These are phyloP conservation scores for Himalopsyche kuldschensis DNA, from an alignment of 2,888 invertebrate species.

Conservation along the genomic window DNA sequence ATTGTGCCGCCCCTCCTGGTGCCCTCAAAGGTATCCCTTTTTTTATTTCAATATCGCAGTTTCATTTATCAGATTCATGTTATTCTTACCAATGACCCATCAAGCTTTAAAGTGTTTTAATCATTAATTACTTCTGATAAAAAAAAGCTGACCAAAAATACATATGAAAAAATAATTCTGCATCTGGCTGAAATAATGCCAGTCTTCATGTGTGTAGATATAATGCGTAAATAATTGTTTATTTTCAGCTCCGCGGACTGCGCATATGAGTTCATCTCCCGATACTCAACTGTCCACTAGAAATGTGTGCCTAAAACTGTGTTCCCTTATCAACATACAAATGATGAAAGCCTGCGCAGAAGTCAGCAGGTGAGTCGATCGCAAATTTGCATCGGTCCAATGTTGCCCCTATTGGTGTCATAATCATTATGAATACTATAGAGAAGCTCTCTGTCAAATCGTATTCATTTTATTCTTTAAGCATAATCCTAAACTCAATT, in stretches of 20 bases:
- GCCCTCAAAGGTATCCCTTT: slow-evolving; percentile 1
- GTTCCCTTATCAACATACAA: slow-evolving; percentile 77
- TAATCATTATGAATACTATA: background rate
- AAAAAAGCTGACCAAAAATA: too few relatives aligned
- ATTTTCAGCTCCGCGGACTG: slow-evolving; percentile 1
- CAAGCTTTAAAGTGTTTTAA: background rate
- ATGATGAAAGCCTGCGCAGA: slow-evolving; percentile 78
- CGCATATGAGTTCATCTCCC: slow-evolving; percentile 13
- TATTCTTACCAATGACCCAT: too few relatives aligned
- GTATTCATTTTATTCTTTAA: background rate
- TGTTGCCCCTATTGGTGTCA: background rate
- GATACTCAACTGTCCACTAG: slow-evolving; percentile 44
- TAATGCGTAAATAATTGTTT: background rate
- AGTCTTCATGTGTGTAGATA: background rate
- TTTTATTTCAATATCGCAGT: background rate
- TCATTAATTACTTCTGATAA: too few relatives aligned
- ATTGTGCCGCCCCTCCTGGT: background rate
- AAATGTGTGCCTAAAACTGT: slow-evolving; percentile 74
- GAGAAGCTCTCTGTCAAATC: background rate
- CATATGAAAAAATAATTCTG: too few relatives aligned
- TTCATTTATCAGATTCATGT: too few relatives aligned
- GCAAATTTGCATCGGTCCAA: background rate
- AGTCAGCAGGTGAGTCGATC: slow-evolving; percentile 63
- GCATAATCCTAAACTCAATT: too few relatives aligned
- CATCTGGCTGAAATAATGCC: too few relatives aligned